A percentile compares a stretch with the other conserved stretches of the same genome.
Evolutionary conservation across 2,888 invertebrate species (phyloP).

Genomic region (Isotomurus palustris): DNA sequence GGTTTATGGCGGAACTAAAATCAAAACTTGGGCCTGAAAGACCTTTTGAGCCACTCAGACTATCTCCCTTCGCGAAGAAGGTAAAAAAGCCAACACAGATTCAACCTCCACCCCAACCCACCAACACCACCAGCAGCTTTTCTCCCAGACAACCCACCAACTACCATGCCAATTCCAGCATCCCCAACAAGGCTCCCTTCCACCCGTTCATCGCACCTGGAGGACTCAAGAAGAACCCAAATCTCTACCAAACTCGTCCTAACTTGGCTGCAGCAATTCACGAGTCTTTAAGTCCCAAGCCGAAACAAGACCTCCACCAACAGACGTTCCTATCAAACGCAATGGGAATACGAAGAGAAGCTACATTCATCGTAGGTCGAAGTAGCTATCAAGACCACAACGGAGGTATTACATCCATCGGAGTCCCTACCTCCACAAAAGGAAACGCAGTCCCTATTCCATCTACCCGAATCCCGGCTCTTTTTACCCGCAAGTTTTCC

Average conservation of each 20-base stretch:
- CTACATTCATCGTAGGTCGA: no score
- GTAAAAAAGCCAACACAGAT: slow-evolving; percentile 21
- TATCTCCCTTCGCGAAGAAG: slow-evolving; percentile 8
- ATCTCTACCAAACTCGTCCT: background rate
- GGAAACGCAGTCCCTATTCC: no score
- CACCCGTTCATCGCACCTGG: background rate
- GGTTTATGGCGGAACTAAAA: slow-evolving; percentile 43
- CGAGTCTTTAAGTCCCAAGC: no score
- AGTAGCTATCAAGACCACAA: slow-evolving; percentile 18
- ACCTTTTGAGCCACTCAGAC: slow-evolving; percentile 40
- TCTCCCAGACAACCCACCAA: slow-evolving; percentile 19
- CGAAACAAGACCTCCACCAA: no score
- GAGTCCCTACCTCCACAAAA: slow-evolving; percentile 17
- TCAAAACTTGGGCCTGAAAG: slow-evolving; percentile 41
- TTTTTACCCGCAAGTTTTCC: slow-evolving; percentile 27
- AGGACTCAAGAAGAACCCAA: slow-evolving; percentile 5
- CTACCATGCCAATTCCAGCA: slow-evolving; percentile 19
- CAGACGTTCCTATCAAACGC: slow-evolving; percentile 35
- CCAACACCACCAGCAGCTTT: slow-evolving; percentile 5
- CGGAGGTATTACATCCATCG: slow-evolving; percentile 19
- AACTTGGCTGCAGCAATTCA: no score
- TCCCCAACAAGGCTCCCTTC: background rate
- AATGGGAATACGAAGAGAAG: slow-evolving; percentile 6
- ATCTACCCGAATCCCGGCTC: slow-evolving; percentile 26
- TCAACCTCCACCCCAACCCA: slow-evolving; percentile 33